These are phyloP conservation scores for Myzus persicae DNA, from an alignment of 1,140 invertebrate species.

Conservation along the genomic window DNA sequence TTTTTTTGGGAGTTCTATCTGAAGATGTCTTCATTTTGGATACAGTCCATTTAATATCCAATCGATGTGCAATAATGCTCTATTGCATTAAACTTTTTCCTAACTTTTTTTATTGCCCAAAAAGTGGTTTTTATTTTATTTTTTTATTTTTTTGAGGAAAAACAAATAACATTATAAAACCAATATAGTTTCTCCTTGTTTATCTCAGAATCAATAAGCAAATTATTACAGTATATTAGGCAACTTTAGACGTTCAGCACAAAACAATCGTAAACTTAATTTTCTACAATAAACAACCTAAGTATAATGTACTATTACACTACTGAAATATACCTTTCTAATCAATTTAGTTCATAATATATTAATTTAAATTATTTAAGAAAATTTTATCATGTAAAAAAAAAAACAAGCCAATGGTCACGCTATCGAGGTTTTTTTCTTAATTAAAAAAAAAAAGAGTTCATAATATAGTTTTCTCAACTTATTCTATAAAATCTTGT, in stretches of 20 bases:
- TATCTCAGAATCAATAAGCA: neutral
- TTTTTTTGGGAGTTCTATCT: neutral
- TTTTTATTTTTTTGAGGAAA: neutral
- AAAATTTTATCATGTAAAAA: no score
- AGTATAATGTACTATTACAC: no score
- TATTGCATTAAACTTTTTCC: neutral
- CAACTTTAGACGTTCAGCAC: neutral
- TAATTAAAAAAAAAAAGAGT: no score
- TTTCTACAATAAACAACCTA: neutral
- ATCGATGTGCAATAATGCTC: neutral
- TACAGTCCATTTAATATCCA: neutral
- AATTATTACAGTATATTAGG: neutral
- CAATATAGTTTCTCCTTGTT: neutral
- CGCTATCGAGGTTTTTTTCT: no score
- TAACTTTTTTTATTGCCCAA: neutral
- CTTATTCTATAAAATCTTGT: no score
- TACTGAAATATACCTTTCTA: no score
- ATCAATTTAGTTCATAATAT: no score
- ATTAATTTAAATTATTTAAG: no score
- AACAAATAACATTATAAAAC: conserved; percentile 3
- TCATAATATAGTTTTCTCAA: no score
- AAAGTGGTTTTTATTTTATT: neutral
- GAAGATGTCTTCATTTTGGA: neutral
- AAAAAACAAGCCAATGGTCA: no score
- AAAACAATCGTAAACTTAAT: neutral